A percentile compares a stretch with the other conserved stretches of the same genome.
phyloP scores from a whole-genome alignment of 1,140 invertebrate genomes.

The Pogonognathellus flavescens region DNA sequence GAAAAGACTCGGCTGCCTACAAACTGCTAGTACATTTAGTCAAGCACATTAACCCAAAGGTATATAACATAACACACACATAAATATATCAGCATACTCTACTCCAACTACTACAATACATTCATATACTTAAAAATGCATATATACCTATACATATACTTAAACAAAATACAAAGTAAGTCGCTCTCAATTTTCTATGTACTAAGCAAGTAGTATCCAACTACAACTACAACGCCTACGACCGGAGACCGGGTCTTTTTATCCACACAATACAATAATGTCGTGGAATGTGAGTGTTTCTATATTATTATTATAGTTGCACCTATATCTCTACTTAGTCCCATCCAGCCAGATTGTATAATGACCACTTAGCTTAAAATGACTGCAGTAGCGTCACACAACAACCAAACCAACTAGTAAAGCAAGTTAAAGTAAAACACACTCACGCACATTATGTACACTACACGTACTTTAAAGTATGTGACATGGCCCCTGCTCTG shows the following conservation, averaged over 20 bases:
- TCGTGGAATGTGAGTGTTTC: not conserved
- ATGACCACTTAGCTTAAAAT: conserved; percentile 49
- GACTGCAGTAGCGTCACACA: conserved; percentile 18
- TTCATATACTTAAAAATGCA: not conserved
- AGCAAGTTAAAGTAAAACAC: conserved; percentile 30
- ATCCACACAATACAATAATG: too few species aligned
- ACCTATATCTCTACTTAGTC: conserved; percentile 13
- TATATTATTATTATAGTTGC: not conserved
- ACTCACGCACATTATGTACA: conserved; percentile 36
- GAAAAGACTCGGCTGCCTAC: not conserved
- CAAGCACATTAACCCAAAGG: not conserved
- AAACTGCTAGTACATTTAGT: not conserved
- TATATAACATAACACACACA: not conserved
- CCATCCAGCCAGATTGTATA: conserved; percentile 44
- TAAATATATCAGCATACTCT: not conserved
- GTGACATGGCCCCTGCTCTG: not conserved
- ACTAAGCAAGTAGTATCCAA: too few species aligned
- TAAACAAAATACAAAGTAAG: not conserved
- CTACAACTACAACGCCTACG: too few species aligned
- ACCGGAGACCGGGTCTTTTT: too few species aligned
- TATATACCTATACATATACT: not conserved
- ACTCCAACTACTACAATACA: not conserved
- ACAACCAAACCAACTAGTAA: not conserved
- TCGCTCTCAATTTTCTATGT: not conserved
- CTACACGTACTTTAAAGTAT: conserved; percentile 17